A percentile compares a stretch with the other conserved stretches of the same genome.
Evolutionary conservation across 2,888 invertebrate species (phyloP).

Genomic region (Psylliodes chrysocephalus): DNA sequence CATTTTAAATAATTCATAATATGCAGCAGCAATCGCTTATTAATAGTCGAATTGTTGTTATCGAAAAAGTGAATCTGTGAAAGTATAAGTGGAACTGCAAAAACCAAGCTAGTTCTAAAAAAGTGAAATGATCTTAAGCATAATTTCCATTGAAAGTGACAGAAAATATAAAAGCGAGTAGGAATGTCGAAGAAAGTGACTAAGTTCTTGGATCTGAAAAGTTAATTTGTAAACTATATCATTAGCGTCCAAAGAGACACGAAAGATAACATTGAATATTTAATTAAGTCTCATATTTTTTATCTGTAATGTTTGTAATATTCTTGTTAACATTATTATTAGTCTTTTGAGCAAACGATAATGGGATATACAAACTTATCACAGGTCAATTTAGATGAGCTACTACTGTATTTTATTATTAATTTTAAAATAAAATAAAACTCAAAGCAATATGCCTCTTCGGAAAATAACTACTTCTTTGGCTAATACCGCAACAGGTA

Average conservation of each 20-base stretch:
- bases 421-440: no score
- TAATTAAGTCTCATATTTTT: neutral
- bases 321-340: no score
- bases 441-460: no score
- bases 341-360: no score
- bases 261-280: slow-evolving; percentile 4
- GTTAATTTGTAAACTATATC: slow-evolving; percentile 3
- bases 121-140: slow-evolving; percentile 15
- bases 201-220: slow-evolving; percentile 10
- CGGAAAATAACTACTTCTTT: no score
- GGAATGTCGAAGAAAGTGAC: slow-evolving; percentile 15
- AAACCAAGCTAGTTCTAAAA: slow-evolving; percentile 14
- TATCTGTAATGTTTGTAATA: neutral
- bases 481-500: no score
- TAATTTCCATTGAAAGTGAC: slow-evolving; percentile 25
- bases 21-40: neutral
- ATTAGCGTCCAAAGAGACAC: slow-evolving; percentile 4
- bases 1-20: no score
- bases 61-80: slow-evolving; percentile 17
- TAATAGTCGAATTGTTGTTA: slow-evolving; percentile 1
- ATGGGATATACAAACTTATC: no score
- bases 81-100: slow-evolving; percentile 15
- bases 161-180: slow-evolving; percentile 10
- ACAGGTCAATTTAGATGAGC: no score
- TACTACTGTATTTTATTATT: no score